These are phyloP conservation scores for Zonitis immaculata DNA, from an alignment of 2,888 invertebrate genomes.

Conservation along the genomic window DNA sequence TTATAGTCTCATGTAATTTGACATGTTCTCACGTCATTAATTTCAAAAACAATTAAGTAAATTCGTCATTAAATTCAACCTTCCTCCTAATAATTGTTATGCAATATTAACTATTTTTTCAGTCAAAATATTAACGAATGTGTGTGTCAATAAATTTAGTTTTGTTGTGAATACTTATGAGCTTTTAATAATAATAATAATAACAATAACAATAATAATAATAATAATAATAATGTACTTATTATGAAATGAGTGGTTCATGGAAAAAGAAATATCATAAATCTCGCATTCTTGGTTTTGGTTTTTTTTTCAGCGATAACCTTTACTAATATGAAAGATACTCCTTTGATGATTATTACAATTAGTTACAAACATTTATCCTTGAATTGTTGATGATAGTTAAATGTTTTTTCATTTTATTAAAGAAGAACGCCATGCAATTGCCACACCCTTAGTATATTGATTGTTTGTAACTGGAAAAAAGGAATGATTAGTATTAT, in stretches of 20 bases:
- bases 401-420: slow-evolving; percentile 16
- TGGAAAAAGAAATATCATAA: slow-evolving; percentile 12
- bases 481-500: slow-evolving; percentile 15
- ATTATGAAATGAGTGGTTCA: slow-evolving; percentile 2
- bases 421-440: slow-evolving; percentile 14
- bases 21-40: slow-evolving; percentile 6
- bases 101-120: background rate
- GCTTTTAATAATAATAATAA: no score
- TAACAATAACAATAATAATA: no score
- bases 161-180: no score
- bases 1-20: background rate
- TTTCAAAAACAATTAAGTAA: slow-evolving; percentile 5
- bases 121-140: background rate
- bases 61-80: background rate
- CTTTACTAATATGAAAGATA: slow-evolving; percentile 15
- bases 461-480: slow-evolving; percentile 5
- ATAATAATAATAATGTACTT: no score
- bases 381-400: slow-evolving; percentile 13
- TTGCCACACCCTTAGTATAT: slow-evolving; percentile 12
- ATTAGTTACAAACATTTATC: slow-evolving; percentile 19
- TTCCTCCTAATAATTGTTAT: background rate
- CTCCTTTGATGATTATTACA: slow-evolving; percentile 15
- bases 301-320: slow-evolving; percentile 16
- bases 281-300: slow-evolving; percentile 9
- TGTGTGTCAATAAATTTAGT: no score